phyloP scores from a whole-genome alignment of 2,888 invertebrate species.

The Prionchulus punctatus region DNA sequence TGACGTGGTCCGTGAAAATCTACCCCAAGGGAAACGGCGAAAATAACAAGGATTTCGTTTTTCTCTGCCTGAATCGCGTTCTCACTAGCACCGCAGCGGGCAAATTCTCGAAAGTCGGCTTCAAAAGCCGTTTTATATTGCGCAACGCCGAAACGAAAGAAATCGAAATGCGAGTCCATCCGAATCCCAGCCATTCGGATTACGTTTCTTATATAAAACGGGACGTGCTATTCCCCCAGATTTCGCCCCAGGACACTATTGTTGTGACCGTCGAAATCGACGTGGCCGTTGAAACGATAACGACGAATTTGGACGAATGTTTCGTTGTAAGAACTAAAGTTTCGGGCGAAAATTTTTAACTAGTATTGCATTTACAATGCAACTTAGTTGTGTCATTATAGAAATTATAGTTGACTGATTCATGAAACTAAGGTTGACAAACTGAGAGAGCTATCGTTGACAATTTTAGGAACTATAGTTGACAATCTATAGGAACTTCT shows the following conservation, averaged over 20 bases:
- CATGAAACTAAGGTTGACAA: too few relatives aligned
- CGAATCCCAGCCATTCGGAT: constrained; percentile 32
- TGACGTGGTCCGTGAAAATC: constrained; percentile 32
- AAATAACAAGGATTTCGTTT: constrained; percentile 32
- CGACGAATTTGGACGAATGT: constrained; percentile 22
- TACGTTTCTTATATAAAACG: constrained; percentile 23
- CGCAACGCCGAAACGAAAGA: constrained; percentile 29
- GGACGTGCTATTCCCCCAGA: constrained; percentile 31
- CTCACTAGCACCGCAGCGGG: constrained; percentile 6
- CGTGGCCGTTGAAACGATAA: constrained; percentile 32
- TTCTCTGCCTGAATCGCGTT: constrained; percentile 29
- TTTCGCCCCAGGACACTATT: constrained; percentile 28
- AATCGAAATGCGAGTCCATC: constrained; percentile 30
- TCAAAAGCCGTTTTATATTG: constrained; percentile 26
- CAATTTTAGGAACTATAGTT: too few relatives aligned
- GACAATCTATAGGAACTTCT: too few relatives aligned
- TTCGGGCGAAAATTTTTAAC: too few relatives aligned
- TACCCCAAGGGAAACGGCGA: constrained; percentile 32
- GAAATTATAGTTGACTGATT: too few relatives aligned
- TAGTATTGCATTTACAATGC: too few relatives aligned
- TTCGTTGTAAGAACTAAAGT: background rate
- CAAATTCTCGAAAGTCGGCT: constrained; percentile 16
- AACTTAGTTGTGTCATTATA: too few relatives aligned
- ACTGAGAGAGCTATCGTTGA: too few relatives aligned
- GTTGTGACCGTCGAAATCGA: constrained; percentile 31